Conservation (phyloP, 2,797 vertebrate genomes). For the Lophotriccus pileatus region DNA sequence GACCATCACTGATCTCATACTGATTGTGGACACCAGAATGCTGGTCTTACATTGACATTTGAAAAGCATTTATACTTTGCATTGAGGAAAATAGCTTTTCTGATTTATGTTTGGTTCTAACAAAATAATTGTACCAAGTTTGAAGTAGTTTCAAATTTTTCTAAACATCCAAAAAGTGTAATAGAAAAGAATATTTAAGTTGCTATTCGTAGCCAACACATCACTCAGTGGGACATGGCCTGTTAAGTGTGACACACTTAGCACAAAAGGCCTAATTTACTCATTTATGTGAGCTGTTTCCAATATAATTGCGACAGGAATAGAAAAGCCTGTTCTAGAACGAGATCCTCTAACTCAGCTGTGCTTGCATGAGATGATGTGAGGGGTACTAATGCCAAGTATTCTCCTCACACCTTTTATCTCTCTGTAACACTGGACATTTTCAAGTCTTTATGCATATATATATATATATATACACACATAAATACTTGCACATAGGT, state of each 20-base stretch:
- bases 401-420: not conserved
- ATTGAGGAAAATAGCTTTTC: not conserved
- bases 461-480: not conserved
- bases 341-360: not conserved
- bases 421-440: not conserved
- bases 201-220: not conserved
- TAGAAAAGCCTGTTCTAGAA: not conserved
- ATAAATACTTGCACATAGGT: not conserved
- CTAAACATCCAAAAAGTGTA: not conserved
- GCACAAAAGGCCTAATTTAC: not conserved
- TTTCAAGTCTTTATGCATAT: not conserved
- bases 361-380: not conserved
- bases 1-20: not conserved
- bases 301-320: not conserved
- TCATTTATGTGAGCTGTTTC: not conserved
- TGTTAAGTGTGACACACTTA: not conserved
- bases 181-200: not conserved
- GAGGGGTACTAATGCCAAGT: not conserved
- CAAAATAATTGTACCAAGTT: not conserved
- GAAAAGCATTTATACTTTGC: not conserved
- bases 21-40: fast-evolving
- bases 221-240: not conserved
- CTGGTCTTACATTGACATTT: not conserved
- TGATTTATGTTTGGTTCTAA: not conserved
- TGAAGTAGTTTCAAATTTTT: not conserved